Evolutionary conservation across 2,888 invertebrate species (phyloP).

Genomic region (Drosophila greeni): DNA sequence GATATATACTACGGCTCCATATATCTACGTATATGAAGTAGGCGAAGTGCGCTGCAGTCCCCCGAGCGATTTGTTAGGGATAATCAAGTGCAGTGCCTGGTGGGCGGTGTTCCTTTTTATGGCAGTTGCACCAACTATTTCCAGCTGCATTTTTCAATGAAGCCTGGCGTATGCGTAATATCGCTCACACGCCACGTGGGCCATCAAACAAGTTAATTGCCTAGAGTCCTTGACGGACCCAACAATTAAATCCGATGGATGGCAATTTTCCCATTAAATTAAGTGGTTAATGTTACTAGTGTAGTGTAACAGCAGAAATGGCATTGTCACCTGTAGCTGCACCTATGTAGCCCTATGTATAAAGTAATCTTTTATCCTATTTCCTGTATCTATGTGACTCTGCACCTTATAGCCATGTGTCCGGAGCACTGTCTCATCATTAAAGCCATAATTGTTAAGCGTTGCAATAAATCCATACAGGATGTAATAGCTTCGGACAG

Average conservation of each 20-base stretch:
- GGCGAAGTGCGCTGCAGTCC: constrained; percentile 17
- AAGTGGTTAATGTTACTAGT: not conserved
- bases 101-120: constrained; percentile 24
- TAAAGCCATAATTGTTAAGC: constrained; percentile 21
- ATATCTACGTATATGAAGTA: not conserved
- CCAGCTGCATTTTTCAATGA: constrained; percentile 17
- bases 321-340: constrained; percentile 36
- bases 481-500: constrained; percentile 54
- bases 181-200: constrained; percentile 27
- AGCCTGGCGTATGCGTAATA: constrained; percentile 34
- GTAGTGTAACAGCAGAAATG: constrained; percentile 13
- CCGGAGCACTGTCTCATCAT: constrained; percentile 8
- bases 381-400: constrained; percentile 12
- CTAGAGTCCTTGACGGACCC: constrained; percentile 3
- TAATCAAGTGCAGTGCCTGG: constrained; percentile 28
- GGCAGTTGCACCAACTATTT: constrained; percentile 25
- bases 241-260: constrained; percentile 4
- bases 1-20: constrained; percentile 21
- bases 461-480: constrained; percentile 48
- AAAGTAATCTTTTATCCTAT: not conserved
- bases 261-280: constrained; percentile 2
- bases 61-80: constrained; percentile 23
- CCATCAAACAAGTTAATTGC: constrained; percentile 16
- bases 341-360: constrained; percentile 9
- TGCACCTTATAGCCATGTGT: constrained; percentile 25